Evolutionary conservation across 2,113 vertebrate genomes (phyloP).

Genomic region (Albula goreensis): DNA sequence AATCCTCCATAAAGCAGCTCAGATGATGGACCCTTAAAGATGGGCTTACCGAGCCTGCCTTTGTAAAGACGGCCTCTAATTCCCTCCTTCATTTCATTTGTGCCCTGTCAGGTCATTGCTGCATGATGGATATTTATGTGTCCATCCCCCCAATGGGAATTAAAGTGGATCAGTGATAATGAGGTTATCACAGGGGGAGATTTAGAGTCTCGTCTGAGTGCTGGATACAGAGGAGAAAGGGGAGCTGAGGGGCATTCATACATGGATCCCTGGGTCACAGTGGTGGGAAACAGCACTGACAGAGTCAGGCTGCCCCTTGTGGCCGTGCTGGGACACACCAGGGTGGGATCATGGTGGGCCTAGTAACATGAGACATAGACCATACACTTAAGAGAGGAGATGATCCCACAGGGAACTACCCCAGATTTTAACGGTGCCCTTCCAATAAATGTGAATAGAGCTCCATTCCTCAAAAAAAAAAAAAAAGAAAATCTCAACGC

Average conservation of each 20-base stretch:
- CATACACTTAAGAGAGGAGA: neutral
- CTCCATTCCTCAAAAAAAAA: too few relatives aligned
- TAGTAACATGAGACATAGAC: neutral
- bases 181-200: constrained; percentile 30
- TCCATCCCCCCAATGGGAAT: constrained; percentile 6
- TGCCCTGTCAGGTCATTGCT: neutral
- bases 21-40: neutral
- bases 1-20: neutral
- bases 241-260: neutral
- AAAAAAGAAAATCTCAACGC: too few relatives aligned
- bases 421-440: neutral
- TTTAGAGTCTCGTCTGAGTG: neutral
- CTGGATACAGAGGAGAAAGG: neutral
- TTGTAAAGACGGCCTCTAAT: neutral
- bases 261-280: neutral
- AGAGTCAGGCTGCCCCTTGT: neutral
- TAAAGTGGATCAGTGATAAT: constrained; percentile 33
- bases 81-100: constrained; percentile 23
- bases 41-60: neutral
- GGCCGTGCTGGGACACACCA: neutral
- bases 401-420: neutral
- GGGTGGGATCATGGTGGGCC: neutral
- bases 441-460: neutral
- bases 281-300: neutral
- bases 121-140: constrained; percentile 24